Conservation (phyloP, 2,113 vertebrate species). For the Megaceryle torquata region DNA sequence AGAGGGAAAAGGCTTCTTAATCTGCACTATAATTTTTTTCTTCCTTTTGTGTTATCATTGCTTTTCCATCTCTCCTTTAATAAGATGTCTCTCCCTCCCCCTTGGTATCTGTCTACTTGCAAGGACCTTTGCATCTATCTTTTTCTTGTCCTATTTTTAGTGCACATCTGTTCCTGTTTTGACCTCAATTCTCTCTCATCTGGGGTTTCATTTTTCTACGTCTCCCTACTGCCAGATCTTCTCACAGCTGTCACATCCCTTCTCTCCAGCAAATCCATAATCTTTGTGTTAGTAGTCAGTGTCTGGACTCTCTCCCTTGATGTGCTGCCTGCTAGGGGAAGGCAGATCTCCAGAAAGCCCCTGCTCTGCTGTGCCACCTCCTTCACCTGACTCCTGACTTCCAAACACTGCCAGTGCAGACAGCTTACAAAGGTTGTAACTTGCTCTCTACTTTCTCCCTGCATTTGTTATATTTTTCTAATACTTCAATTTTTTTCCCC, state of each 20-base stretch:
- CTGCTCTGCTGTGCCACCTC: background rate
- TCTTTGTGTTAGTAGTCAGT: background rate
- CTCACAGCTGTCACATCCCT: background rate
- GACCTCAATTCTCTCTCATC: slow-evolving; percentile 50
- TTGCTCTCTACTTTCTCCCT: background rate
- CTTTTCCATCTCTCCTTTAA: slow-evolving; percentile 34
- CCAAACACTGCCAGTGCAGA: background rate
- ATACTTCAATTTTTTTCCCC: background rate
- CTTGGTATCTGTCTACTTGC: background rate
- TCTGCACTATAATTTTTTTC: background rate
- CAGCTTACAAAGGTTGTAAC: background rate
- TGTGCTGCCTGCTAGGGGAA: background rate
- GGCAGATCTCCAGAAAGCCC: background rate
- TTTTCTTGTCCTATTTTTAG: slow-evolving; percentile 29
- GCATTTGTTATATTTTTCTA: background rate
- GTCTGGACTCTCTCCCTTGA: background rate
- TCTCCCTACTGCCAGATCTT: background rate
- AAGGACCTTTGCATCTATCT: slow-evolving; percentile 31
- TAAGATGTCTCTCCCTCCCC: slow-evolving; percentile 8
- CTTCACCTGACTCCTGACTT: background rate
- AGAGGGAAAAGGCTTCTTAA: background rate
- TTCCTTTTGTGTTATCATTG: background rate
- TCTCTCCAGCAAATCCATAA: background rate
- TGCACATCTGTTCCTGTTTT: slow-evolving; percentile 42
- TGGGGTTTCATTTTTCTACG: background rate